Evolutionary conservation across 2,113 vertebrate genomes (phyloP).

Genomic region (Orycteropus afer): DNA sequence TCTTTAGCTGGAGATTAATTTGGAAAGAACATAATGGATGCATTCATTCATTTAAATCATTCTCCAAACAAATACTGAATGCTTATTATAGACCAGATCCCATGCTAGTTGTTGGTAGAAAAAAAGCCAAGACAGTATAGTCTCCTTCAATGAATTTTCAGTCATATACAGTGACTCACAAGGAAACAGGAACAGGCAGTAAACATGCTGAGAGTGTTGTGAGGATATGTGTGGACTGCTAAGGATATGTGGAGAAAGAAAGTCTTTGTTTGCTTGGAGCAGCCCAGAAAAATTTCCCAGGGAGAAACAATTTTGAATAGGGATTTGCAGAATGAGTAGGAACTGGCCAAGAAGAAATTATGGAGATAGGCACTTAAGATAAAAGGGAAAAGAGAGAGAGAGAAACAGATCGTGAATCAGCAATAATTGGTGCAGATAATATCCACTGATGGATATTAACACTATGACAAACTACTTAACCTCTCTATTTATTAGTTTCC

Average conservation of each 20-base stretch:
- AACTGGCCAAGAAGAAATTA: not conserved
- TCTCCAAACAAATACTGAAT: constrained; percentile 6
- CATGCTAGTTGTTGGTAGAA: not conserved
- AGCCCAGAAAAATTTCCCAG: not conserved
- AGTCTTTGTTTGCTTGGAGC: not conserved
- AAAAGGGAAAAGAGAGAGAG: not conserved
- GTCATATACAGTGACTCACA: not conserved
- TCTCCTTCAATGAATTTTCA: not conserved
- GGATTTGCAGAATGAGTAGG: not conserved
- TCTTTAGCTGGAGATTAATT: constrained; percentile 62
- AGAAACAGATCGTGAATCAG: not conserved
- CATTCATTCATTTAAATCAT: constrained; percentile 57
- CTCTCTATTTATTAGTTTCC: not conserved
- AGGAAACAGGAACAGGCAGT: not conserved
- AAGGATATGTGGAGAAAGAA: not conserved
- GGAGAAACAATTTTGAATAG: not conserved
- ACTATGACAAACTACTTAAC: not conserved
- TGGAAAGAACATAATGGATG: constrained; percentile 62
- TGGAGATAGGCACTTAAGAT: not conserved
- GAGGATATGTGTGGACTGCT: not conserved
- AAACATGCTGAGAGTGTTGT: not conserved
- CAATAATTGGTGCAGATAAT: not conserved
- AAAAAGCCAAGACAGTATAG: not conserved
- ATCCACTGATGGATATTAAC: not conserved
- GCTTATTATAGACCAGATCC: not conserved